Percentiles rank a stretch among this genome's conserved stretches.
Evolutionary conservation across 2,888 invertebrate genomes (phyloP).

Genomic region (Pollenia griseotomentosa): DNA sequence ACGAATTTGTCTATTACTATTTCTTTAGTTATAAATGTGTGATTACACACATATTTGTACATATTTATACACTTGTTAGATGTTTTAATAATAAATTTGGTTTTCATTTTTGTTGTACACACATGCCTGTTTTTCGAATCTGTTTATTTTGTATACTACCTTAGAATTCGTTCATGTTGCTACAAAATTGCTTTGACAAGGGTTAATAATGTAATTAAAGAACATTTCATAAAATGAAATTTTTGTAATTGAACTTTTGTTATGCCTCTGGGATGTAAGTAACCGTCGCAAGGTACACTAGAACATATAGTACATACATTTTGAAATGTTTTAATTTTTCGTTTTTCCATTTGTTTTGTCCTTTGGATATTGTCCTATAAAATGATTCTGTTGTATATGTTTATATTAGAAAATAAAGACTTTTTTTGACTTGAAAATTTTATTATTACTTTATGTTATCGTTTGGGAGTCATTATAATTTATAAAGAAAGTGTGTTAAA

Average conservation of each 20-base stretch:
- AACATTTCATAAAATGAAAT: slow-evolving; percentile 62
- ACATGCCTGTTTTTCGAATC: not conserved
- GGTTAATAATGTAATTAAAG: slow-evolving; percentile 66
- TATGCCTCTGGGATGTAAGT: slow-evolving; percentile 47
- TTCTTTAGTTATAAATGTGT: not conserved
- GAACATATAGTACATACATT: not conserved
- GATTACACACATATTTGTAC: not conserved
- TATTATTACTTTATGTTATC: slow-evolving; percentile 19
- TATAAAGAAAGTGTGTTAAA: slow-evolving; percentile 2
- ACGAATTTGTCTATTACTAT: not conserved
- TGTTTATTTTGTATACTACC: slow-evolving; percentile 20
- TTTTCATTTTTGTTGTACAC: slow-evolving; percentile 11
- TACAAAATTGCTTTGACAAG: slow-evolving; percentile 56
- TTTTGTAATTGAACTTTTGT: slow-evolving; percentile 66
- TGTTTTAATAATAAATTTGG: slow-evolving; percentile 51
- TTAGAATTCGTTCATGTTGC: slow-evolving; percentile 50
- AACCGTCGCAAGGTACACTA: not conserved
- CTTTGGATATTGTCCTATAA: not conserved
- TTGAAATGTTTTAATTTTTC: slow-evolving; percentile 18
- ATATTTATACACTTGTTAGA: slow-evolving; percentile 4
- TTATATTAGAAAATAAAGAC: not conserved
- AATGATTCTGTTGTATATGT: slow-evolving; percentile 10
- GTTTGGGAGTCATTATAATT: slow-evolving; percentile 30
- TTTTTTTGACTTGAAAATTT: too few relatives aligned
- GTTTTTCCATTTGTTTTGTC: not conserved